Percentiles rank a stretch among this genome's conserved stretches.
Evolutionary conservation across 2,797 vertebrate species (phyloP).

Genomic region (Characodon lateralis): DNA sequence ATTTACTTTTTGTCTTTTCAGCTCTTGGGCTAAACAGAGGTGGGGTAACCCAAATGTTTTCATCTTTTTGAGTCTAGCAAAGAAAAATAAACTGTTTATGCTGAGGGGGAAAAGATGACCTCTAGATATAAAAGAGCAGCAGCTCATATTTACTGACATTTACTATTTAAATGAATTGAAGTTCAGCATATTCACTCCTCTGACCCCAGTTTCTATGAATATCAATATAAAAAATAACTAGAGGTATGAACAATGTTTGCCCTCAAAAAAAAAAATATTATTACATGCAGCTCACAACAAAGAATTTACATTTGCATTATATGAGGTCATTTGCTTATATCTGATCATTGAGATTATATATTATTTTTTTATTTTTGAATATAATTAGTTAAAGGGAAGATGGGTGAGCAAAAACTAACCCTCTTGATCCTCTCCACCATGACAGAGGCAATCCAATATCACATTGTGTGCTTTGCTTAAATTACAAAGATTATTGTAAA

Average conservation of each 20-base stretch:
- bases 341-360: background rate
- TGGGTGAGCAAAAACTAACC: too few species aligned
- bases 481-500: background rate
- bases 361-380: too few species aligned
- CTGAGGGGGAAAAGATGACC: background rate
- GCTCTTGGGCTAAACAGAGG: background rate
- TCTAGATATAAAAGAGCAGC: background rate
- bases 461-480: background rate
- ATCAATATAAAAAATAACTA: background rate
- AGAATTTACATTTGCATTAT: background rate
- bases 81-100: background rate
- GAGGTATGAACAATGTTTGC: background rate
- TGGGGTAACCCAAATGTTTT: background rate
- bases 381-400: background rate
- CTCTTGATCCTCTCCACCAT: background rate
- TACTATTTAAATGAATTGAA: background rate
- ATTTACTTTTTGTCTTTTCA: constrained; percentile 9
- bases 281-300: background rate
- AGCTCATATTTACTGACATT: background rate
- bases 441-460: background rate
- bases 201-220: background rate
- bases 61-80: background rate
- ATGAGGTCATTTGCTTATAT: background rate
- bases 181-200: background rate
- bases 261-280: background rate